phyloP scores from a whole-genome alignment of 2,888 invertebrate genomes.

The Elysia crispata region DNA sequence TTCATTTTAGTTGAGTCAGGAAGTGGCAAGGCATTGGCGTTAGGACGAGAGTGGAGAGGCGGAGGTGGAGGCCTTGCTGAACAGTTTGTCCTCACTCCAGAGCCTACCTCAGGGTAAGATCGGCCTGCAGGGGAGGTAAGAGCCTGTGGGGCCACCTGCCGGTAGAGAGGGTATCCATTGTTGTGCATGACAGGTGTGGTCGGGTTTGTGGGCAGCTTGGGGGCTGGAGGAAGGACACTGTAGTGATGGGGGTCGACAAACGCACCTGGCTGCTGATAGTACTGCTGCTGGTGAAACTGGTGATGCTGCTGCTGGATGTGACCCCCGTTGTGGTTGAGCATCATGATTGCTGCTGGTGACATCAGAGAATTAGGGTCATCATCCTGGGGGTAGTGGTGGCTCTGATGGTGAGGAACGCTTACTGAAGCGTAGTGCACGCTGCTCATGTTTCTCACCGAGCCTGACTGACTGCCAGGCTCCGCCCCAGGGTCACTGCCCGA shows the following conservation, averaged over 20 bases:
- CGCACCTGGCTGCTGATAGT: neutral
- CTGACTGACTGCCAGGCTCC: slow-evolving; percentile 57
- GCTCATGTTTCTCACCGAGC: slow-evolving; percentile 72
- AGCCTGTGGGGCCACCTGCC: slow-evolving; percentile 45
- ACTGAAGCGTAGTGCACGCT: slow-evolving; percentile 61
- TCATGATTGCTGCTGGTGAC: slow-evolving; percentile 46
- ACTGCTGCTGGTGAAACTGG: slow-evolving; percentile 24
- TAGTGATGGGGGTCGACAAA: neutral
- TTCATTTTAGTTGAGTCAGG: slow-evolving; percentile 71
- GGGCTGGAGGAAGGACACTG: neutral
- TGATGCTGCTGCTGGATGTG: slow-evolving; percentile 42
- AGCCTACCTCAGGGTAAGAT: slow-evolving; percentile 63
- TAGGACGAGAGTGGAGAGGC: slow-evolving; percentile 35
- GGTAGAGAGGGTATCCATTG: slow-evolving; percentile 44
- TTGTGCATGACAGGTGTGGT: neutral
- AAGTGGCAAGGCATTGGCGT: slow-evolving; percentile 50
- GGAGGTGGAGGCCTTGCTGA: slow-evolving; percentile 33
- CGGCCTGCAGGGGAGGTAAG: slow-evolving; percentile 49
- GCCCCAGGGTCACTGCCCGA: slow-evolving; percentile 45
- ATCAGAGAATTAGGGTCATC: slow-evolving; percentile 41
- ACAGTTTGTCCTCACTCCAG: slow-evolving; percentile 11
- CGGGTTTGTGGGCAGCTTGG: neutral
- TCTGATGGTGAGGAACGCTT: slow-evolving; percentile 46
- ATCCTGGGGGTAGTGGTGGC: slow-evolving; percentile 40
- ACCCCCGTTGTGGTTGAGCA: slow-evolving; percentile 42